Conservation (phyloP, 1,140 invertebrate species). For the Sweltsa coloradensis region DNA sequence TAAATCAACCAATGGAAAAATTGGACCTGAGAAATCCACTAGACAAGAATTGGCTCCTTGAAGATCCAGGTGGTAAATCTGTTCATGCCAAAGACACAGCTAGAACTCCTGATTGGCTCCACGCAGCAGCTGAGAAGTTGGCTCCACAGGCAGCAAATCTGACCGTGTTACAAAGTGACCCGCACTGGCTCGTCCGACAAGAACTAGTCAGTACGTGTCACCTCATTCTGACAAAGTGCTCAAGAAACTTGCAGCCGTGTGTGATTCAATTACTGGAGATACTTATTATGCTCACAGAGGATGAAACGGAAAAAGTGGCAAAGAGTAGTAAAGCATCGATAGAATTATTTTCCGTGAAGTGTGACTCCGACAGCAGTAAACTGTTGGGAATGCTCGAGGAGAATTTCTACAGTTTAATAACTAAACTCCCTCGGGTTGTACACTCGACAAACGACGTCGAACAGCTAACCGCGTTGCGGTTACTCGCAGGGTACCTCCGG, state of each 20-base stretch:
- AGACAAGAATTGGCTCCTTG: conserved; percentile 16
- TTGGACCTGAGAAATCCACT: conserved; percentile 8
- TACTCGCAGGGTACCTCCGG: conserved; percentile 44
- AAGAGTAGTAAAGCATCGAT: conserved; percentile 28
- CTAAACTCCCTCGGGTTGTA: conserved; percentile 40
- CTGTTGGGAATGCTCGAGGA: conserved; percentile 41
- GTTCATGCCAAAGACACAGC: conserved; percentile 30
- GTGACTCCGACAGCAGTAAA: conserved; percentile 23
- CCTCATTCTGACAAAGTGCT: conserved; percentile 38
- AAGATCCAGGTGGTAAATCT: conserved; percentile 23
- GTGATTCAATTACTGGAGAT: conserved; percentile 39
- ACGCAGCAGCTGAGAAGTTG: conserved; percentile 39
- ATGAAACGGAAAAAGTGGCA: conserved; percentile 34
- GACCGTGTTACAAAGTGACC: conserved; percentile 33
- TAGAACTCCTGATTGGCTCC: conserved; percentile 39
- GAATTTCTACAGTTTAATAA: conserved; percentile 39
- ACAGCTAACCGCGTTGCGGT: conserved; percentile 39
- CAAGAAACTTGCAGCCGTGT: conserved; percentile 42
- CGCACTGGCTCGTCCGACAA: conserved; percentile 38
- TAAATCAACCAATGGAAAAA: conserved; percentile 10
- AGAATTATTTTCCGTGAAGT: conserved; percentile 27
- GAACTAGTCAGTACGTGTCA: conserved; percentile 36
- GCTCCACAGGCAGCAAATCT: conserved; percentile 34
- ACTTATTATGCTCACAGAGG: conserved; percentile 42
- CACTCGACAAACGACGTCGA: conserved; percentile 35